Base-by-base conservation (phyloP, 1,140 invertebrate species). In the Varroa destructor region DNA sequence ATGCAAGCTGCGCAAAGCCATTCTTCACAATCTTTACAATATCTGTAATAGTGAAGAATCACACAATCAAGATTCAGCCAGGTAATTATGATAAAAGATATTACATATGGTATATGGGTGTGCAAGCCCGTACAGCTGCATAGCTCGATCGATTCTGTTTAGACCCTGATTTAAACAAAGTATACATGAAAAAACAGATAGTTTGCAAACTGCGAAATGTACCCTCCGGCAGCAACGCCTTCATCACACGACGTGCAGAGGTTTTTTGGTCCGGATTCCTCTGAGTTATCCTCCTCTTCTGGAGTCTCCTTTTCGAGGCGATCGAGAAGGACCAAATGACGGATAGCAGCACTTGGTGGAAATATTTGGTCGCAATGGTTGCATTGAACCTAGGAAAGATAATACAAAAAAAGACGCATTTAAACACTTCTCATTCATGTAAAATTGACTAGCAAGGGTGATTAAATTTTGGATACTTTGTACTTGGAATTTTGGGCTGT, bases 1-100 rank as follows among this genome's bases (percentile, higher is more conserved):
- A 93, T 89, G 82, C 91, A 94, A 78, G 85, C 88, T 77, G 90
- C 87, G 81, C 91, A 94, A 72, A 94, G 89, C 81, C 88, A 91
- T 79, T 93, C 90, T 1, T 87, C 85, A 79, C 91, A 94, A 77
- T 93, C 89, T 0, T 87, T 84, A 79, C 91, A 94, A 37, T 67
- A 67, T 37, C 61, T 67, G 37, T 42, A 58, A 51, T 42, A 58
- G 3, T 5, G 25, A 3, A 42, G 12, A 42, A 58, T 3, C 40
- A 6, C 6, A 58, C 6, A 12, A 12, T 3, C 25, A 42, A 36
- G 4, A 12, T 36, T 5, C 25, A 58, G 6, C 6, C 6, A 58
- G n/a, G 3, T 12, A 58, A 42, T 58, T 58, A 36, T 36, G 57
- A 12, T 6, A 3, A 12, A 58, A 42, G 3, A 42, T 12, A 42